Conservation (phyloP, 2,888 invertebrate genomes). For the Sycophila texana region DNA sequence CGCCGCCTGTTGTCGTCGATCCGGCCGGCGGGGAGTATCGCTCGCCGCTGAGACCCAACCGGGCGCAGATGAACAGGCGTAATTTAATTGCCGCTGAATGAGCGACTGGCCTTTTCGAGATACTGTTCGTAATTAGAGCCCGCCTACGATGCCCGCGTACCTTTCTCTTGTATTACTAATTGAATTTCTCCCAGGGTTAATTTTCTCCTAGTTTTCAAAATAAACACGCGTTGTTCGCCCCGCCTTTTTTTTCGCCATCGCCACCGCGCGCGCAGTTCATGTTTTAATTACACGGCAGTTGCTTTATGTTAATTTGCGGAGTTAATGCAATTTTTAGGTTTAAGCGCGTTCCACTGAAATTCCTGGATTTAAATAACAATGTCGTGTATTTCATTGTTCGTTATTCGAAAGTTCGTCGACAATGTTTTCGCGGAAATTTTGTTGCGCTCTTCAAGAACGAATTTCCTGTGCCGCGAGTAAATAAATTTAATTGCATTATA, state of each 20-base stretch:
- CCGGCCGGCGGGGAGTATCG: slow-evolving; percentile 1
- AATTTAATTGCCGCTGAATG: slow-evolving; percentile 46
- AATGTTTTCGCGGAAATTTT: too few relatives aligned
- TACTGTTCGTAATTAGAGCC: slow-evolving; percentile 16
- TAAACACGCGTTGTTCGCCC: not conserved
- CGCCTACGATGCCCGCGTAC: not conserved
- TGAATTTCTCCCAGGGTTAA: slow-evolving; percentile 16
- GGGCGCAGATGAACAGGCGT: slow-evolving; percentile 29
- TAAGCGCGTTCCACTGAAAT: too few relatives aligned
- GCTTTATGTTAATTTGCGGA: too few relatives aligned
- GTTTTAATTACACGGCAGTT: too few relatives aligned
- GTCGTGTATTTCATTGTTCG: too few relatives aligned
- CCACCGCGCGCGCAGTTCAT: not conserved
- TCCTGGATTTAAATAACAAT: too few relatives aligned
- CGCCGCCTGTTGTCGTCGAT: not conserved
- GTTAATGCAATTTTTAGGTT: too few relatives aligned
- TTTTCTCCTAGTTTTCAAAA: slow-evolving; percentile 27
- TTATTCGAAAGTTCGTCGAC: too few relatives aligned
- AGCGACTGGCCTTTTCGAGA: slow-evolving; percentile 18
- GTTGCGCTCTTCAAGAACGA: too few relatives aligned
- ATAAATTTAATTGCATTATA: too few relatives aligned
- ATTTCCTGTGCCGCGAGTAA: too few relatives aligned
- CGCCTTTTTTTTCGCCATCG: not conserved
- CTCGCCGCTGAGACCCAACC: not conserved
- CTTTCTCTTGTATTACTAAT: slow-evolving; percentile 44